Base-by-base conservation (phyloP, 2,113 vertebrate genomes). In the Pterocles orientalis region DNA sequence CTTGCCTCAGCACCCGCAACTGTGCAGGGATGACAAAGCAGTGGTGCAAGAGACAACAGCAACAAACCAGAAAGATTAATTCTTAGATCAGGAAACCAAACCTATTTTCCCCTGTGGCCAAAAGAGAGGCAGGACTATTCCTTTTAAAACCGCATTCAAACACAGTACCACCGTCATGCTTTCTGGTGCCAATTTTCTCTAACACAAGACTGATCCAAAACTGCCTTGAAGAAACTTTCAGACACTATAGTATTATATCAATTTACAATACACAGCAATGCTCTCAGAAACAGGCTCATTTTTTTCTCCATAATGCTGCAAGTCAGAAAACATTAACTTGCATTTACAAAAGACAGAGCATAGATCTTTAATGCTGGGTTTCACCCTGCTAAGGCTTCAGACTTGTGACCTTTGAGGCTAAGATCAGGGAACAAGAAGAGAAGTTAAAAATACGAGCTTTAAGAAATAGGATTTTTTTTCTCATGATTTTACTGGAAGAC, bases 401-500 rank as follows among this genome's bases (percentile, higher is more conserved):
- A 60, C 47, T 60, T 50, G 9, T 43, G 54, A 95, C 93, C 82
- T 83, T 91, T 87, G 70, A 78, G 86, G 64, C 57, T 65, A 79
- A 84, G 45, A 72, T 82, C n/a, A 48, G 34, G 65, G 51, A 91
- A 65, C 18, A 92, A 82, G 33, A 56, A 48, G 25, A 81, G 8
- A 78, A 84, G 43, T 86, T 65, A 82, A 91, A 88, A 96, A 60
- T 45, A 86, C 5, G 19, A 89, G 57, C 39, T 79, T 91, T 50
- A 88, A 78, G 31, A 90, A 92, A 76, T 1, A 64, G 4, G 17
- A 53, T 18, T 48, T n/a, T 36, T 79, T 68, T 39, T 19, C 14
- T 86, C 28, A 50, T 18, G n/a, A 69, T 88, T 96, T 81, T 88
- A 87, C 75, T 96, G 62, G 82, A 95, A 91, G 41, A 84, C 91